These are phyloP conservation scores for Syrrhaptes paradoxus DNA, from an alignment of 2,113 vertebrate species.

Conservation along the genomic window DNA sequence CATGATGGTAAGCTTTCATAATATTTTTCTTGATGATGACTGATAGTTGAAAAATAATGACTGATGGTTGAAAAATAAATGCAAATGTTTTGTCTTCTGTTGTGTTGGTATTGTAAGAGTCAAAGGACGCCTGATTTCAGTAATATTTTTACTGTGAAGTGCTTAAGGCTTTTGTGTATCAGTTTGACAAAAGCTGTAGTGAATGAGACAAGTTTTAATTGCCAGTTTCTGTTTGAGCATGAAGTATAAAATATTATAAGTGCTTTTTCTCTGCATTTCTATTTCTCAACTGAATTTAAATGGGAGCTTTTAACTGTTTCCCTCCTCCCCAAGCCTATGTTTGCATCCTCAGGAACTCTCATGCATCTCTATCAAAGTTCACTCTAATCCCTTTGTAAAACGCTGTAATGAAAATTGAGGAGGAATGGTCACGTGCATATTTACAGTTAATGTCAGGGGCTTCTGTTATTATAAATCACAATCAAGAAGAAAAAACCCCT, in stretches of 20 bases:
- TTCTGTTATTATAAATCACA: neutral
- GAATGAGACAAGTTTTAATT: neutral
- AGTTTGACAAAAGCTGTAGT: neutral
- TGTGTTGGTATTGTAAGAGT: neutral
- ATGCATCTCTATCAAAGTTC: neutral
- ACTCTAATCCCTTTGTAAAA: neutral
- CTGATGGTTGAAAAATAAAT: neutral
- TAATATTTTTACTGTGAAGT: neutral
- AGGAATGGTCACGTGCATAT: neutral
- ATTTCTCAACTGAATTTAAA: neutral
- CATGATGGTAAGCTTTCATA: conserved; percentile 81
- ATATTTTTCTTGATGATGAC: neutral
- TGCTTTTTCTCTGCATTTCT: neutral
- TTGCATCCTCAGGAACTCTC: neutral
- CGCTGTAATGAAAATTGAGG: neutral
- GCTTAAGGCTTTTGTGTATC: neutral
- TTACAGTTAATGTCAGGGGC: neutral
- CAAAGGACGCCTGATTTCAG: neutral
- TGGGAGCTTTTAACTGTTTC: neutral
- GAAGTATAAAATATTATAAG: neutral
- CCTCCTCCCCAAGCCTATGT: neutral
- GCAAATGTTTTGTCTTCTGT: neutral
- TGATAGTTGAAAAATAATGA: neutral
- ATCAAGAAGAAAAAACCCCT: neutral
- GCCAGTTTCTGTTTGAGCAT: neutral